These are phyloP conservation scores for Chrysina gloriosa DNA, from an alignment of 2,888 invertebrate species.

Conservation along the genomic window DNA sequence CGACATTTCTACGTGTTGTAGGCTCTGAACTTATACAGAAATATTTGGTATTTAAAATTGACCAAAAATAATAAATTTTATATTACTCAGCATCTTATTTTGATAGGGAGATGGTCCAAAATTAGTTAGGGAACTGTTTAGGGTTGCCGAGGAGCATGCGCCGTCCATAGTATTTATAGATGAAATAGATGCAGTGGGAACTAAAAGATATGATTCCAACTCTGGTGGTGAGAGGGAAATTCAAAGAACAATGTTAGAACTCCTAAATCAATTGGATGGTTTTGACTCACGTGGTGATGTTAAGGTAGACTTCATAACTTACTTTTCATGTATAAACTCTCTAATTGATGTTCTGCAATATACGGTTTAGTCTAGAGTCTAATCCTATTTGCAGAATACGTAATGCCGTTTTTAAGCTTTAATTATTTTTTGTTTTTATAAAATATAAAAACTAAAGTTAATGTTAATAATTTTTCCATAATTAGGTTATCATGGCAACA, in stretches of 20 bases:
- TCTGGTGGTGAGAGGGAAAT: conserved; percentile 99
- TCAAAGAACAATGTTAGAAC: conserved; percentile 98
- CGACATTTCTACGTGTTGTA: conserved; percentile 97
- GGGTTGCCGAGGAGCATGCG: conserved; percentile 99
- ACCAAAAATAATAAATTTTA: neutral
- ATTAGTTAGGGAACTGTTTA: conserved; percentile 94
- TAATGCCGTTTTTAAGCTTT: too few species aligned
- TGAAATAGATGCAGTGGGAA: conserved; percentile 99
- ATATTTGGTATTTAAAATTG: conserved; percentile 77
- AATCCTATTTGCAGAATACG: too few species aligned
- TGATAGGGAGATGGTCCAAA: conserved; percentile 96
- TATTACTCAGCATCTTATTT: neutral
- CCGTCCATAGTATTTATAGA: conserved; percentile 99
- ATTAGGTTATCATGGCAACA: conserved; percentile 94
- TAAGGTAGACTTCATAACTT: conserved; percentile 73
- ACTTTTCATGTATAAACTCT: neutral
- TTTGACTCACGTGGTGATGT: conserved; percentile 97
- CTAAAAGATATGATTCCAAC: conserved; percentile 98
- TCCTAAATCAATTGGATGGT: conserved; percentile 98
- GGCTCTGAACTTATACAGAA: conserved; percentile 99
- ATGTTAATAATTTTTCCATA: conserved; percentile 39
- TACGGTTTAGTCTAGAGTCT: too few species aligned
- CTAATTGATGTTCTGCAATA: conserved; percentile 7
- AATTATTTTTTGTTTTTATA: too few species aligned
- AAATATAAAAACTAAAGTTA: neutral